Conservation (phyloP, 2,113 vertebrate genomes). For the Mus musculus region GRCm39 chr3:75601001-75601500, state of each 20-base stretch:
- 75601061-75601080: background rate
- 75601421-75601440: background rate
- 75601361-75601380: background rate
- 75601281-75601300: background rate
- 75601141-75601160: background rate
- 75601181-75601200: background rate
- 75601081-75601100: background rate
- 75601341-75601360: background rate
- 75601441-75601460: background rate
- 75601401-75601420: background rate
- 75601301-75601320: background rate
- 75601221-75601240: background rate
- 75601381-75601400: background rate
- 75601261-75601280: background rate
- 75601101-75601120: background rate
- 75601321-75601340: background rate
- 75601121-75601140: background rate
- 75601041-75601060: background rate
- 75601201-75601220: background rate
- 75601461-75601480: background rate
- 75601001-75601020: background rate
- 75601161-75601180: background rate
- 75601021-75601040: background rate
- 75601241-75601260: background rate
- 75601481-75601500: background rate